Base-by-base conservation (phyloP, 2,888 invertebrate species). In the Drosophila rellima region DNA sequence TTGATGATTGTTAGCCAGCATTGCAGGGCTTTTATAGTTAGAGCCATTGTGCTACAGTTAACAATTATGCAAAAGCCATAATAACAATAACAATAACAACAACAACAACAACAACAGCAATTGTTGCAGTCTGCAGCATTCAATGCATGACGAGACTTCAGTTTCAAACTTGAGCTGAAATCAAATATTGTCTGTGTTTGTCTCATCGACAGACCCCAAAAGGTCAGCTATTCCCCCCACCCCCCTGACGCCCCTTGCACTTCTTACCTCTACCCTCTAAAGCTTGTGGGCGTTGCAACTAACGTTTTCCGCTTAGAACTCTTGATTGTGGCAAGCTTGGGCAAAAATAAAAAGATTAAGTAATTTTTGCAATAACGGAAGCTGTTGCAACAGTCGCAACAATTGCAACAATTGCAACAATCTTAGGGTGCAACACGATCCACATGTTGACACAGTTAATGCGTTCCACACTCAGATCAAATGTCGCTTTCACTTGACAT, bases 21-120 rank as follows among this genome's bases (percentile, higher is more conserved):
- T 35, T 17, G 47, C 69, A 50, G 61, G 64, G 87, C 69, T 77
- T 83, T 79, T 82, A 82, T 82, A 82, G 71, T 70, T 73, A 18
- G 20, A 31, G 63, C 13, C 57, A 64, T 69, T 78, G 74, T 89
- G 84, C 89, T 84, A 84, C 87, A 89, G 71, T 89, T 83, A 57
- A 69, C 70, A 76, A 80, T 89, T 89, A 89, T 85, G 79, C 82
- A 85, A 70, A 23, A 55, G 50, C 51, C 57, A 56, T 45, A 54
- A 50, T 35, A 75, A 66, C 51, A 67, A 61, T 42, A 67, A 42
- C 54, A 69, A 55, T 48, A 56, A 51, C 31, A 17, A 40, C 56
- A 51, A 42, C 52, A 42, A 54, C 52, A 56, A 51, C 31, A 17
- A 40, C 65, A 51, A 47, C 52, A 42, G 55, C 62, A 51, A 60